phyloP scores from a whole-genome alignment of 1,140 invertebrate species.

The Diprion similis region DNA sequence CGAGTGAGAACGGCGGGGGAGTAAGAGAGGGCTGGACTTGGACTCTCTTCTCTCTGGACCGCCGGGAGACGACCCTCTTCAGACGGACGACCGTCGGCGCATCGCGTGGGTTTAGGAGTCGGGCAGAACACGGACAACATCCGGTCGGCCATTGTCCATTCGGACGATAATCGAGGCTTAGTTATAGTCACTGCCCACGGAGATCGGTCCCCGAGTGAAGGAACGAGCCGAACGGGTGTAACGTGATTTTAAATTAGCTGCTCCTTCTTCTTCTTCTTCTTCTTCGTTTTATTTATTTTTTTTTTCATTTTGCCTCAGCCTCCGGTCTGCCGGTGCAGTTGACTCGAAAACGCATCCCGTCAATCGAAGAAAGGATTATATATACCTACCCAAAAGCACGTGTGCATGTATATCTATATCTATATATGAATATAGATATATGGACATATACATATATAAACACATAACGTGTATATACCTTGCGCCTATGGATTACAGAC shows the following conservation, averaged over 20 bases:
- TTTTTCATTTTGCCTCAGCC: too few relatives aligned
- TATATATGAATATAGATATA: too few relatives aligned
- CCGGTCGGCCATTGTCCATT: conserved; percentile 4
- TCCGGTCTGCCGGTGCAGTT: too few relatives aligned
- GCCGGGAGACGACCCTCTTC: background rate
- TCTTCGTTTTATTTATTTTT: too few relatives aligned
- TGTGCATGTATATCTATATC: too few relatives aligned
- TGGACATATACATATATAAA: too few relatives aligned
- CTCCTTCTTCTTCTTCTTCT: too few relatives aligned
- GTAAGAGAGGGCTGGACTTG: background rate
- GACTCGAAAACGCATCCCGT: too few relatives aligned
- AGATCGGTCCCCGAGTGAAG: background rate
- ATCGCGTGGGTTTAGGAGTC: conserved; percentile 4
- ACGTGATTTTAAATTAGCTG: background rate
- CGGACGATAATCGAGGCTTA: conserved; percentile 7
- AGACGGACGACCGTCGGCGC: background rate
- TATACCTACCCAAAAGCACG: too few relatives aligned
- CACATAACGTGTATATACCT: too few relatives aligned
- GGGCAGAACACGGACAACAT: conserved; percentile 6
- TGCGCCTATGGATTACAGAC: too few relatives aligned
- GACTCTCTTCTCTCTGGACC: background rate
- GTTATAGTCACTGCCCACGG: conserved; percentile 4
- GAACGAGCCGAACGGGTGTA: background rate
- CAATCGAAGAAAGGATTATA: too few relatives aligned
- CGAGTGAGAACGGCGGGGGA: background rate